A percentile compares a stretch with the other conserved stretches of the same genome.
phyloP scores from a whole-genome alignment of 2,113 vertebrate genomes.

The Nanorana parkeri region DNA sequence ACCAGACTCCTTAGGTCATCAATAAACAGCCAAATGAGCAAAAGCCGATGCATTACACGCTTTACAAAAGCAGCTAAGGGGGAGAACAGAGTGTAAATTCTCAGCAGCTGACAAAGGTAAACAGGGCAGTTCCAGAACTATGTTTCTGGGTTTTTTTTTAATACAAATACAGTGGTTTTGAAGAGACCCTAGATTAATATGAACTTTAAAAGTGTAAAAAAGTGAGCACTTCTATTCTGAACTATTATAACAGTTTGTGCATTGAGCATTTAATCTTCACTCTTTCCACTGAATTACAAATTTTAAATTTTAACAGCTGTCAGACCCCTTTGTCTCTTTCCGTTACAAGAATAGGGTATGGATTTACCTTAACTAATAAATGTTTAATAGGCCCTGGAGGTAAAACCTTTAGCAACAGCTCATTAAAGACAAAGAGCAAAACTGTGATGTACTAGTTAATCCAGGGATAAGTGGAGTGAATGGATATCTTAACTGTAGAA shows the following conservation, averaged over 20 bases:
- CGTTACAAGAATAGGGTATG: neutral
- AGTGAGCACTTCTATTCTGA: no score
- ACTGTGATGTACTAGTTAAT: neutral
- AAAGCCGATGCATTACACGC: no score
- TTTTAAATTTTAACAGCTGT: slow-evolving; percentile 25
- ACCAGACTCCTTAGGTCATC: no score
- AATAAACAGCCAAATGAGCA: no score
- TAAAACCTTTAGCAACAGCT: neutral
- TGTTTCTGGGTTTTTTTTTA: neutral
- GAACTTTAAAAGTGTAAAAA: no score
- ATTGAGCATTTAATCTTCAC: neutral
- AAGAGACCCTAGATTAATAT: no score
- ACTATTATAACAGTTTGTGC: neutral
- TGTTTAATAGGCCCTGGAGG: slow-evolving; percentile 19
- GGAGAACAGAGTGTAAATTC: no score
- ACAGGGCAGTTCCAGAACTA: neutral
- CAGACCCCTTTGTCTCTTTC: neutral
- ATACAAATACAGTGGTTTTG: neutral
- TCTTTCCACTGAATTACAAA: neutral
- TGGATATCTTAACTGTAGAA: no score
- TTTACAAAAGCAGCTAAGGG: no score
- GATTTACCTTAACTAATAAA: neutral
- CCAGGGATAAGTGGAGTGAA: neutral
- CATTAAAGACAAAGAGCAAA: neutral
- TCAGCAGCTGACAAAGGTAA: no score